Conservation (phyloP, 2,797 vertebrate species). For the Champsocephalus gunnari region DNA sequence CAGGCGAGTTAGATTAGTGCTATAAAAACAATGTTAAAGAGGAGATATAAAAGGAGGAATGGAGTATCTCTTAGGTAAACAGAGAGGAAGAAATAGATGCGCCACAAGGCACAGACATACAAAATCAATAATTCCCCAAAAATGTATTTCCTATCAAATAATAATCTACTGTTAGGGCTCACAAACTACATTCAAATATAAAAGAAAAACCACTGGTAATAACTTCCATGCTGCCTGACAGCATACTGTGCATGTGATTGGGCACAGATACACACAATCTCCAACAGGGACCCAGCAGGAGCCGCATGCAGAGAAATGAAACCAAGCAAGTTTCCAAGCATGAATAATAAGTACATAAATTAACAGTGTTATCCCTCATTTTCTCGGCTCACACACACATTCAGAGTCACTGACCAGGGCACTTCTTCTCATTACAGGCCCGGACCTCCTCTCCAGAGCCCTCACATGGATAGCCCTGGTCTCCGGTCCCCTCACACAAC, state of each 20-base stretch:
- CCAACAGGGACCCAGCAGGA: conserved; percentile 15
- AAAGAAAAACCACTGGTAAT: conserved; percentile 42
- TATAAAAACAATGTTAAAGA: conserved; percentile 30
- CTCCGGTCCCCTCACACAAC: conserved; percentile 92
- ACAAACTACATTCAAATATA: background rate
- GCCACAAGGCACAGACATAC: conserved; percentile 24
- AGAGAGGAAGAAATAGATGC: conserved; percentile 21
- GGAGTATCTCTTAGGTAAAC: conserved; percentile 35
- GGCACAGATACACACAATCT: conserved; percentile 14
- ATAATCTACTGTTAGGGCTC: too few species aligned
- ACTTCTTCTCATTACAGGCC: conserved; percentile 97
- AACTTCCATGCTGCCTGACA: conserved; percentile 39
- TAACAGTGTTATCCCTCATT: background rate
- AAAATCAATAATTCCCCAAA: conserved; percentile 31
- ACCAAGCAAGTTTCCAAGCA: conserved; percentile 8
- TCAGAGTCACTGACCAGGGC: conserved; percentile 88
- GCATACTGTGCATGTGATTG: conserved; percentile 3
- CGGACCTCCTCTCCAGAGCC: conserved; percentile 96
- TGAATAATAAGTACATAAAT: conserved; percentile 3
- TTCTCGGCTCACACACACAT: background rate
- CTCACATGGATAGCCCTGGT: conserved; percentile 93
- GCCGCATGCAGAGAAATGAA: conserved; percentile 20
- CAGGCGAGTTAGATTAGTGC: conserved; percentile 7
- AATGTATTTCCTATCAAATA: too few species aligned
- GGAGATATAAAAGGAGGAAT: conserved; percentile 28